phyloP scores from a whole-genome alignment of 2,888 invertebrate genomes.

The Coecobrya sp. region DNA sequence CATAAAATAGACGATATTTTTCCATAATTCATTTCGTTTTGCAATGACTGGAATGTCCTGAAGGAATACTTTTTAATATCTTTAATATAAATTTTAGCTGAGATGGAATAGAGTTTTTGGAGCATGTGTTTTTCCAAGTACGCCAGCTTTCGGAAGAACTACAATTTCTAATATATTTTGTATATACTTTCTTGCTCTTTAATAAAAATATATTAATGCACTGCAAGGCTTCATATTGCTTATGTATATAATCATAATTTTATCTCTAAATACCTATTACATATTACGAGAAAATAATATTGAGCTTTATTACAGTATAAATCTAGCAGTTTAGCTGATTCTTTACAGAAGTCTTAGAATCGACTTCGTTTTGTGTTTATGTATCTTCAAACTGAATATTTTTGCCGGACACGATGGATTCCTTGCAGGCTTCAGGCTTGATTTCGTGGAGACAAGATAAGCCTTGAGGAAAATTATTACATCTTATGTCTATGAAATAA shows the following conservation, averaged over 20 bases:
- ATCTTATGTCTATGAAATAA: constrained; percentile 45
- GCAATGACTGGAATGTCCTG: constrained; percentile 56
- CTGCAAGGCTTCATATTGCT: neutral
- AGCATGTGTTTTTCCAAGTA: neutral
- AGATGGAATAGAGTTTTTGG: constrained; percentile 25
- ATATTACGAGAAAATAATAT: constrained; percentile 61
- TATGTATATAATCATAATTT: constrained; percentile 14
- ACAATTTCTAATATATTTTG: neutral
- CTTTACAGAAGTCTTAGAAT: neutral
- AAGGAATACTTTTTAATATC: constrained; percentile 74
- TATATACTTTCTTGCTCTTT: neutral
- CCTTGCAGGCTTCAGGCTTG: constrained; percentile 51
- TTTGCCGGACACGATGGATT: neutral
- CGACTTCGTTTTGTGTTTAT: neutral
- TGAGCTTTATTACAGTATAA: constrained; percentile 61
- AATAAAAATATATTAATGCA: constrained; percentile 1
- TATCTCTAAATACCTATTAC: constrained; percentile 31
- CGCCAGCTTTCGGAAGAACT: neutral
- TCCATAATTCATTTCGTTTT: constrained; percentile 73
- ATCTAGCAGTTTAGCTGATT: constrained; percentile 53
- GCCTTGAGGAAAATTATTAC: constrained; percentile 22
- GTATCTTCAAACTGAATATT: neutral
- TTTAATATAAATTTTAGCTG: constrained; percentile 50
- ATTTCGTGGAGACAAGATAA: constrained; percentile 20
- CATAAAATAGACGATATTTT: constrained; percentile 77